Percentiles rank a stretch among this genome's conserved stretches.
These are phyloP conservation scores for Aspidiotus destructor DNA, from an alignment of 2,888 invertebrate genomes.

Conservation along the genomic window DNA sequence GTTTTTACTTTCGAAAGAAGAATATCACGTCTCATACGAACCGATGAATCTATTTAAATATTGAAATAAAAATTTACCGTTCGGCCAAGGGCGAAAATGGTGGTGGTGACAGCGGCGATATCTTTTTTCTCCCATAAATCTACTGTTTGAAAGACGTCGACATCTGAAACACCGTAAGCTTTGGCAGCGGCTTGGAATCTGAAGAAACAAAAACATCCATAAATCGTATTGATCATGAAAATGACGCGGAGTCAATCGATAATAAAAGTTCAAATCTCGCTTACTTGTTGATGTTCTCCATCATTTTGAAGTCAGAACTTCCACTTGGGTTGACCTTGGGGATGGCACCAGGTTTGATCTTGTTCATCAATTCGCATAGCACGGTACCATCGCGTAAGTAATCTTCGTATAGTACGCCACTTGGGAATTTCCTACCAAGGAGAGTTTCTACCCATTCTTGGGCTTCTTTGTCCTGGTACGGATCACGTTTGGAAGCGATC, in stretches of 20 bases:
- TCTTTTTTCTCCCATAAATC: conserved; percentile 86
- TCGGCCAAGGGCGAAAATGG: conserved; percentile 75
- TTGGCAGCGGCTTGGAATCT: conserved; percentile 79
- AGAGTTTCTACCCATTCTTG: conserved; percentile 86
- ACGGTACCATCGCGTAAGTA: conserved; percentile 84
- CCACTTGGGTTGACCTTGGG: conserved; percentile 85
- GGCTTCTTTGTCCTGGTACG: conserved; percentile 73
- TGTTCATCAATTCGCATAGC: conserved; percentile 90
- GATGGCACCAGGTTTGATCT: conserved; percentile 76
- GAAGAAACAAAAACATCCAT: conserved; percentile 35
- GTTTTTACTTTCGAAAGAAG: too few species aligned
- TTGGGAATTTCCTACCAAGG: conserved; percentile 78
- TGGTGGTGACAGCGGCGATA: conserved; percentile 72
- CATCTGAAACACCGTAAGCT: conserved; percentile 77
- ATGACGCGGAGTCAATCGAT: neutral
- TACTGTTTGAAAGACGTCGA: conserved; percentile 93
- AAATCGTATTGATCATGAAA: conserved; percentile 6
- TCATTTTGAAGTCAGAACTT: conserved; percentile 92
- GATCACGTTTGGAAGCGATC: conserved; percentile 75
- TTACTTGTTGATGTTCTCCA: conserved; percentile 97
- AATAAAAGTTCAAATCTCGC: conserved; percentile 39
- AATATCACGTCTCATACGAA: too few species aligned
- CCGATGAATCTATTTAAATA: too few species aligned
- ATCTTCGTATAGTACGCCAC: conserved; percentile 72
- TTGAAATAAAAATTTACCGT: conserved; percentile 48